Base-by-base conservation (phyloP, 2,888 invertebrate species). In the Minunthozetes semirufus region DNA sequence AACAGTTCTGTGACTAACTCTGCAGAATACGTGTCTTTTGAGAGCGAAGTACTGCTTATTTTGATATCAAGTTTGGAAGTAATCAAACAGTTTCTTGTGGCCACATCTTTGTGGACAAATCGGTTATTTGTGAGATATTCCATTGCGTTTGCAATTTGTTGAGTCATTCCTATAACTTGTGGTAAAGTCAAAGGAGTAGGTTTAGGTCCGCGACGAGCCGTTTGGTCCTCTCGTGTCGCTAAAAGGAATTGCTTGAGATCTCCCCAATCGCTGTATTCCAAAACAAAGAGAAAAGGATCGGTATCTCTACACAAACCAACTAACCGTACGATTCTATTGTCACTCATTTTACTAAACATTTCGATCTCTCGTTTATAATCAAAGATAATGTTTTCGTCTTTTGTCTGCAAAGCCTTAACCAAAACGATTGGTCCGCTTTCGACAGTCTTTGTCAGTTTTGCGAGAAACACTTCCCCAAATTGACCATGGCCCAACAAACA, bases 201-300 rank as follows among this genome's bases (percentile, higher is more conserved):
- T 81, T 86, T 77, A 78, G 84, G 79, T 79, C 83, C 81, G 80
- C 85, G 80, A 77, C 82, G 81, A 11, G 80, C 79, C 75, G 86
- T 85, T 6, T 42, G 6, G 90, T 94, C 84, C 75, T 82, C 81
- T 13, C 84, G 80, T 33, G 84, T 84, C 5, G 84, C 84, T 77
- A 83, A 79, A 70, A 85, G 80, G 78, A 84, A 85, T 80, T 92
- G 93, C 80, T 95, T 95, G 72, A 96, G 85, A 82, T 95, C 95
- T 8, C 95, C 95, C 95, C 94, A 95, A 82, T 96, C 95, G 3
- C 93, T 93, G 81, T 93, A 91, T 81, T 96, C 94, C 17, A 93
- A 83, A 27, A 96, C 87, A 88, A 95, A 88, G 80, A 89, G 92
- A 81, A 93, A 92, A 0, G 94, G 95, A 79, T 94, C 93, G 68